Base-by-base conservation (phyloP, 2,113 vertebrate genomes). In the Capricornis sumatraensis region DNA sequence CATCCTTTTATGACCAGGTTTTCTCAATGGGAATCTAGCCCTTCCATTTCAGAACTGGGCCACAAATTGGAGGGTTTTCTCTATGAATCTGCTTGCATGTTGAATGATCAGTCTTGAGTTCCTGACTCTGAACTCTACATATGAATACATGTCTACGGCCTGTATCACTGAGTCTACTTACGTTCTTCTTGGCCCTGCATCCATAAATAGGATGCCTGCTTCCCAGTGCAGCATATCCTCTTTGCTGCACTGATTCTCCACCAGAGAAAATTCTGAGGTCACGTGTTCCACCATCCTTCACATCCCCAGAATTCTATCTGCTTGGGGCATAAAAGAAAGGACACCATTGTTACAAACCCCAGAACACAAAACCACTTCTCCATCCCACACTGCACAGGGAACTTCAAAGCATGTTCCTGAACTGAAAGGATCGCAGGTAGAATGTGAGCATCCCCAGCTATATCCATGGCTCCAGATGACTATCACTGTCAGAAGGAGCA, bases 291-390 rank as follows among this genome's bases (percentile, higher is more conserved):
- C 74, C n/a, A 78, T 28, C 62, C 30, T 71, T 45, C 90, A 79
- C 57, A 87, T 52, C 27, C 58, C 45, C 94, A 83, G 60, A 84
- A 45, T 17, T 21, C 71, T 95, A 33, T 92, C 88, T 85, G 76
- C n/a, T 91, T 27, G 33, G 71, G 53, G 62, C 40, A 91, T 19
- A 74, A 81, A 94, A 96, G 89, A 97, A 97, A 96, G 85, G 28
- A 89, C 50, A 53, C 58, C 76, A 53, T 6, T 87, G 79, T 96
- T 84, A 12, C 45, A 74, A 83, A 78, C 17, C 55, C 50, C 89
- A 96, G 53, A 91, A 94, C 60, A 96, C 36, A 93, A 93, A 79
- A 52, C 45, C 82, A 67, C 76, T 58, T 62, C 76, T 64, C 43
- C 83, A 6, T 67, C 81, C n/a, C 13, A 60, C 15, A 23, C 14